These are phyloP conservation scores for Tipula lateralis DNA, from an alignment of 2,888 invertebrate species.

Conservation along the genomic window DNA sequence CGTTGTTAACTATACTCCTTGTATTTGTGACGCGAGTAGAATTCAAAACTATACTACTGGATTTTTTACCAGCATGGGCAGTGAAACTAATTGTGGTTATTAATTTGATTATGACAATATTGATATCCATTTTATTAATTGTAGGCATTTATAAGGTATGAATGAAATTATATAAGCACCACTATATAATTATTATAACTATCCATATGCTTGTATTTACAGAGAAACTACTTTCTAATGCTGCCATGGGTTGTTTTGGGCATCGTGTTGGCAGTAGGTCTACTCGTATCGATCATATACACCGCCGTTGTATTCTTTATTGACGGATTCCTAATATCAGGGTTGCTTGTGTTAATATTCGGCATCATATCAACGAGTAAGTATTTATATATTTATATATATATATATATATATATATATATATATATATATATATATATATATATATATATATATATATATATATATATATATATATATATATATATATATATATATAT, in stretches of 20 bases:
- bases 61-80: conserved; percentile 62
- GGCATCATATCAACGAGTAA: conserved; percentile 60
- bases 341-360: conserved; percentile 57
- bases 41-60: conserved; percentile 73
- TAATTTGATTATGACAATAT: conserved; percentile 75
- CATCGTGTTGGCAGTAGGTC: conserved; percentile 70
- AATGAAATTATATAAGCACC: conserved; percentile 26
- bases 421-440: no score
- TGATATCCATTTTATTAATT: conserved; percentile 72
- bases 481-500: no score
- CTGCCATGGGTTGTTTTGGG: conserved; percentile 80
- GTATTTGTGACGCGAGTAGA: conserved; percentile 62
- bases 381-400: no score
- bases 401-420: no score
- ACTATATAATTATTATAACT: not conserved
- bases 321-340: conserved; percentile 55
- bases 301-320: conserved; percentile 70
- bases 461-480: no score
- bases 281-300: conserved; percentile 73
- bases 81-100: conserved; percentile 73
- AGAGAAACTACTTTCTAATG: conserved; percentile 79
- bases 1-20: conserved; percentile 64
- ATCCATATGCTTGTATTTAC: conserved; percentile 39
- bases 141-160: conserved; percentile 70
- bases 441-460: no score